Evolutionary conservation across 2,113 vertebrate species (phyloP).

Genomic region (Dissostichus mawsoni): DNA sequence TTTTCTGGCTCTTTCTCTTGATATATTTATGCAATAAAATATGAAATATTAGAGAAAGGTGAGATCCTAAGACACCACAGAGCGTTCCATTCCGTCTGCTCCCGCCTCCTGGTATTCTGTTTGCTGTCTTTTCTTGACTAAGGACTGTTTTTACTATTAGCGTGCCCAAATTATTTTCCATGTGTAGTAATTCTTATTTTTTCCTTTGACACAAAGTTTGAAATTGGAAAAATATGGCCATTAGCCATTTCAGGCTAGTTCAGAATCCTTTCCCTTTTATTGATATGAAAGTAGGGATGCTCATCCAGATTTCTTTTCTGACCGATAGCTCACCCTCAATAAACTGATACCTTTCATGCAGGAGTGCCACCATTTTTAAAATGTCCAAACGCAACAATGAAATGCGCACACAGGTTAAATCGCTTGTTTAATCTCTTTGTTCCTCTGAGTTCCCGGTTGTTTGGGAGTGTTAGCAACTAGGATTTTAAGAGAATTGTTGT

Average conservation of each 20-base stretch:
- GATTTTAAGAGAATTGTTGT: too few relatives aligned
- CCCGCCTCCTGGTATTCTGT: background rate
- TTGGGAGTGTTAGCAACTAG: too few relatives aligned
- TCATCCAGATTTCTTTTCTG: too few relatives aligned
- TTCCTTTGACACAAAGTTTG: background rate
- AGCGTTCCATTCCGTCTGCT: background rate
- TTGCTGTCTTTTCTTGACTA: background rate
- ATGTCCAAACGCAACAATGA: too few relatives aligned
- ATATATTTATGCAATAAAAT: constrained; percentile 22
- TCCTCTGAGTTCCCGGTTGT: too few relatives aligned
- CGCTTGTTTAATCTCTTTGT: too few relatives aligned
- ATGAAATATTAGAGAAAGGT: constrained; percentile 8
- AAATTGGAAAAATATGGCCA: background rate
- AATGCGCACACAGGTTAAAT: too few relatives aligned
- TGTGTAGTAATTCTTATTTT: constrained; percentile 1
- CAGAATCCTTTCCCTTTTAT: too few relatives aligned
- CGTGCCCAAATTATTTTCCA: background rate
- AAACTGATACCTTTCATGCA: too few relatives aligned
- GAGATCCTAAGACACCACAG: background rate
- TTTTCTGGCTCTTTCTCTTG: background rate
- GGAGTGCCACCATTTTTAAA: too few relatives aligned
- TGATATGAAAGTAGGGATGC: too few relatives aligned
- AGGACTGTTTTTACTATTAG: background rate
- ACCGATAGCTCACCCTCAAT: too few relatives aligned
- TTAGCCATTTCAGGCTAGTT: background rate